Percentiles rank a stretch among this genome's conserved stretches.
These are phyloP conservation scores for Microctenopoma lineatum DNA, from an alignment of 2,797 vertebrate genomes.

Conservation along the genomic window DNA sequence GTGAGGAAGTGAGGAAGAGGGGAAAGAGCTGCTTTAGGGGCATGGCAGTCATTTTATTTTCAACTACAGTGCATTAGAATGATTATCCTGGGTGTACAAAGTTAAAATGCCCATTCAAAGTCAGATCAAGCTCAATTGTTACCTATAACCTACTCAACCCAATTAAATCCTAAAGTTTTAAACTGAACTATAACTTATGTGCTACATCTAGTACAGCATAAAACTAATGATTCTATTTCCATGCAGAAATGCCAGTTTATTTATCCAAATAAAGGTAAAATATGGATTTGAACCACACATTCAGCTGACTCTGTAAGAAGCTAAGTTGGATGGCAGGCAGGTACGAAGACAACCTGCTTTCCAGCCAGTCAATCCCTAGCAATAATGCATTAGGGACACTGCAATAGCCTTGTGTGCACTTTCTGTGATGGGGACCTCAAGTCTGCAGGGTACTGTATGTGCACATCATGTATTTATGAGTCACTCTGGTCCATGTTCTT, in stretches of 20 bases:
- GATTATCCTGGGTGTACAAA: slow-evolving; percentile 37
- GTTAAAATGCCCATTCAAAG: slow-evolving; percentile 7
- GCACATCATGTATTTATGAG: slow-evolving; percentile 26
- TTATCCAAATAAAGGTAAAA: not conserved
- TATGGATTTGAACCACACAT: not conserved
- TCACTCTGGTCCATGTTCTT: slow-evolving; percentile 9
- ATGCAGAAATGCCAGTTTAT: not conserved
- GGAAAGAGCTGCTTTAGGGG: slow-evolving; percentile 10
- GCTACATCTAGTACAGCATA: not conserved
- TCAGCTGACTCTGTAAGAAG: not conserved
- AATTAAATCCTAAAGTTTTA: not conserved
- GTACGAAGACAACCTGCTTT: slow-evolving; percentile 18
- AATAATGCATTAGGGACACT: slow-evolving; percentile 22
- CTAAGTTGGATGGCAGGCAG: not conserved
- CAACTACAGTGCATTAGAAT: slow-evolving; percentile 44
- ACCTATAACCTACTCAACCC: slow-evolving; percentile 6
- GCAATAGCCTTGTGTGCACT: slow-evolving; percentile 15
- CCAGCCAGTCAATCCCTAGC: slow-evolving; percentile 13
- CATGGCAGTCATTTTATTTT: slow-evolving; percentile 31
- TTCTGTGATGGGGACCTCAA: slow-evolving; percentile 3
- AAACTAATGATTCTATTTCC: not conserved
- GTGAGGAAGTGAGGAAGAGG: slow-evolving; percentile 24
- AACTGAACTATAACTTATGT: not conserved
- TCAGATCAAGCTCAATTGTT: slow-evolving; percentile 31
- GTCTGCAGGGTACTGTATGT: not conserved